phyloP scores from a whole-genome alignment of 2,797 vertebrate genomes.

The Darevskia mixta region DNA sequence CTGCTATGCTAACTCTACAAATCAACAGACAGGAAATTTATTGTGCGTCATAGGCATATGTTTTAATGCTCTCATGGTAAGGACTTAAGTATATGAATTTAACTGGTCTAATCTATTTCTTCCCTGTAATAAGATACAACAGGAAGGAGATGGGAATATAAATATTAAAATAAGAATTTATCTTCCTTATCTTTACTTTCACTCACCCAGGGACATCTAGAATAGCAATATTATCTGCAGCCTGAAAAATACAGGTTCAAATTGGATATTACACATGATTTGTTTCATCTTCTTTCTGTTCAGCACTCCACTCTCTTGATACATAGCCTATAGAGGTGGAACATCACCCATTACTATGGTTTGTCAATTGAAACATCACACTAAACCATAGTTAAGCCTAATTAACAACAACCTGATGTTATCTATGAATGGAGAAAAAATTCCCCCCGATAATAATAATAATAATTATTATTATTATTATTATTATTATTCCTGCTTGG shows the following conservation, averaged over 20 bases:
- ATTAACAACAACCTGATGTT: background rate
- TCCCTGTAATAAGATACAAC: background rate
- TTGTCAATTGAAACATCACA: background rate
- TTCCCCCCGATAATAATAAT: too few relatives aligned
- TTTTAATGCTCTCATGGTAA: background rate
- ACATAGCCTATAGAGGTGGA: background rate
- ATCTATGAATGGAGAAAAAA: background rate
- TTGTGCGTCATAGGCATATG: background rate
- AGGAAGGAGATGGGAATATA: background rate
- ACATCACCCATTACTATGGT: background rate
- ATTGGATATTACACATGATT: background rate
- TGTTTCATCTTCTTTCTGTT: background rate
- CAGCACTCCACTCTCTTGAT: background rate
- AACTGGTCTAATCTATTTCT: background rate
- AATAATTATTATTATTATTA: background rate
- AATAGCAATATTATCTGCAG: background rate
- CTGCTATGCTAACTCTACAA: background rate
- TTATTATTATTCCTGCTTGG: background rate
- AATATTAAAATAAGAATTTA: background rate
- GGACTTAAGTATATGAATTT: background rate
- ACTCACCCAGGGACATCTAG: background rate
- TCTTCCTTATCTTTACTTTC: background rate
- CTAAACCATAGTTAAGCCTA: background rate
- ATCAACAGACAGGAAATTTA: background rate
- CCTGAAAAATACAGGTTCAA: background rate